phyloP scores from a whole-genome alignment of 2,113 vertebrate genomes.

The Turnix velox region DNA sequence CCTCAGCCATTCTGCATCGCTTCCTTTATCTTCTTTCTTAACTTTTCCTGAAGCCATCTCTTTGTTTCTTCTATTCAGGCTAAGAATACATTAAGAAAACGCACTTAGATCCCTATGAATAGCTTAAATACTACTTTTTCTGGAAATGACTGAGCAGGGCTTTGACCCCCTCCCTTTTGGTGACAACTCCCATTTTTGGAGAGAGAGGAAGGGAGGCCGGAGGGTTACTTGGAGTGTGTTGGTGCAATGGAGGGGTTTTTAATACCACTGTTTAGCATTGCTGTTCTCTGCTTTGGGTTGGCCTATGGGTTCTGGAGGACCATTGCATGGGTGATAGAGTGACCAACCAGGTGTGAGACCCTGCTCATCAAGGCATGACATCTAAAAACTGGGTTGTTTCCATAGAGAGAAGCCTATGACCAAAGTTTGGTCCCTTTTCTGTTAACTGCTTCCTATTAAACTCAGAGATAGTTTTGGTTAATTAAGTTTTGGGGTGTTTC shows the following conservation, averaged over 20 bases:
- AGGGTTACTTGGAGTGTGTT: rapidly evolving
- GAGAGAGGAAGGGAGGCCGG: neutral
- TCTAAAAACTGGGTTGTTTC: rapidly evolving
- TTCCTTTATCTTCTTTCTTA: neutral
- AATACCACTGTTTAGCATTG: neutral
- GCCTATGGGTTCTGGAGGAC: neutral
- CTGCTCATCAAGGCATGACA: rapidly evolving
- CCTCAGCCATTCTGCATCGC: neutral
- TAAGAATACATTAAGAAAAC: neutral
- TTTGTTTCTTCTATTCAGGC: neutral
- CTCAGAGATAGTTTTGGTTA: neutral
- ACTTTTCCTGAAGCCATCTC: neutral
- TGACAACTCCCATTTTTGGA: neutral
- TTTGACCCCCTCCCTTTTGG: neutral
- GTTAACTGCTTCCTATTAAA: neutral
- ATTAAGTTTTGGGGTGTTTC: neutral
- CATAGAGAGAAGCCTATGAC: rapidly evolving
- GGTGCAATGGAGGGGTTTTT: neutral
- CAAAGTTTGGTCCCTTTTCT: neutral
- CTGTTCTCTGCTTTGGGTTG: neutral
- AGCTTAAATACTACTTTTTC: neutral
- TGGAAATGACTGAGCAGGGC: neutral
- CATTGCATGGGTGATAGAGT: neutral
- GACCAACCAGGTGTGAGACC: rapidly evolving
- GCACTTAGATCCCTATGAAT: rapidly evolving